phyloP scores from a whole-genome alignment of 30 jellyfish, hydroid and myxozoan genomes.

The Cassiopea andromeda region DNA sequence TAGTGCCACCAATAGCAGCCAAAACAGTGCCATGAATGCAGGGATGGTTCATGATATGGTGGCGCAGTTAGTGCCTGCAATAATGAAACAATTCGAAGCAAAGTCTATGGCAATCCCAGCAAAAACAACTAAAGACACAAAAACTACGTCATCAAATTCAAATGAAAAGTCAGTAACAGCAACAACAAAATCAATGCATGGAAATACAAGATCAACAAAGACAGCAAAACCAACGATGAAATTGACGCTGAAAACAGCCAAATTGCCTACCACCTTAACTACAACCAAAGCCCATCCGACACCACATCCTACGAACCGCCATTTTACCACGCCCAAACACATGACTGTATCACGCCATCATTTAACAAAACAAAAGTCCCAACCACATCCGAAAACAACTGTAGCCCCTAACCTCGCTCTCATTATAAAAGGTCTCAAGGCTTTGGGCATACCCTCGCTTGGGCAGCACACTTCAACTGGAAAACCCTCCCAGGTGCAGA shows the following conservation, averaged over 20 bases:
- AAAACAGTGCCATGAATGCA: not conserved
- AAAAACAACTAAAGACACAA: not conserved
- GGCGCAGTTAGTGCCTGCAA: constrained; percentile 60
- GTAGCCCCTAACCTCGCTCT: constrained; percentile 75
- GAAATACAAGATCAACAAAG: not conserved
- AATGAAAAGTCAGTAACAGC: constrained; percentile 15
- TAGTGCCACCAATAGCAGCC: not conserved
- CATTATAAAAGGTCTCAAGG: constrained; percentile 86
- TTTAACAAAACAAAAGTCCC: constrained; percentile 21
- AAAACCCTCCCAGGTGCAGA: constrained; percentile 51
- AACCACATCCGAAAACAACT: constrained; percentile 62
- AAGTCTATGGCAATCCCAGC: constrained; percentile 15
- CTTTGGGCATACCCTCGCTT: constrained; percentile 62
- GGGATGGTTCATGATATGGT: constrained; percentile 63
- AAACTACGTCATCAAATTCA: not conserved
- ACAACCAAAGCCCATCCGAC: constrained; percentile 29
- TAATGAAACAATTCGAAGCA: constrained; percentile 47
- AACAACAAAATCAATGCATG: constrained; percentile 16
- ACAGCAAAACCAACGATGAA: not conserved
- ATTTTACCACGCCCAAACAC: constrained; percentile 40
- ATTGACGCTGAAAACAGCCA: constrained; percentile 36
- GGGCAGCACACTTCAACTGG: constrained; percentile 53
- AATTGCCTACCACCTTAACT: constrained; percentile 4
- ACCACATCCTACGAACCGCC: constrained; percentile 31
- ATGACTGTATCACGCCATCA: constrained; percentile 37